Base-by-base conservation (phyloP, 2,113 vertebrate genomes). In the Channa argus region DNA sequence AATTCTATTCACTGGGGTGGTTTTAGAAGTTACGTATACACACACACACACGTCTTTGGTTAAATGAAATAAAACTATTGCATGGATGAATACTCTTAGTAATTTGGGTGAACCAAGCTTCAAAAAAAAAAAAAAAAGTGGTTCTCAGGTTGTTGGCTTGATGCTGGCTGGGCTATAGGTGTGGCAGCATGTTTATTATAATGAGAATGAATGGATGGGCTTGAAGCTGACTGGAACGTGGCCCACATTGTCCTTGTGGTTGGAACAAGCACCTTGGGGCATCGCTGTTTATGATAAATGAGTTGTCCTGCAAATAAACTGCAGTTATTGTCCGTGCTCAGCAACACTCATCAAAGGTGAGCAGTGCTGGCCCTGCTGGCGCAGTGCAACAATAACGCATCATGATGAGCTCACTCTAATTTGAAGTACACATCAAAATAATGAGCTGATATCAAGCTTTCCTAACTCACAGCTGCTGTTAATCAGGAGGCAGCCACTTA, bases 221-320 rank as follows among this genome's bases (percentile, higher is more conserved):
- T 77, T 60, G 85, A 82, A 81, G 68, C 82, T 73, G 88, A 79
- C 85, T 86, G 79, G 86, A 83, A 72, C 75, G 75, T 59, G 68
- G 82, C 83, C 83, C 65, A 73, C 74, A 63, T 79, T 82, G 88
- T 87, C 88, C 87, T 89, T 88, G 86, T 61, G 89, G 71, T 79
- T 86, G 58, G 78, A 84, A 78, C 78, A 80, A 67, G 84, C 85
- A 85, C 87, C 82, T 83, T 70, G 71, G 85, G 85, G 81, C 83
- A 77, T 53, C 14, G 37, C 49, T 8, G 15, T 80, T 78, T 71
- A 77, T 88, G 85, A 90, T 84, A 83, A 90, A 92, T 87, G 78
- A 86, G 85, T 83, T 67, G 70, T 73, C 74, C 79, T 53, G 88
- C 83, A 76, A 87, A 89, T 87, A 91, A 91, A 92, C 70, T 77